Conservation (phyloP, 2,113 vertebrate genomes). For the Actenoides hombroni region DNA sequence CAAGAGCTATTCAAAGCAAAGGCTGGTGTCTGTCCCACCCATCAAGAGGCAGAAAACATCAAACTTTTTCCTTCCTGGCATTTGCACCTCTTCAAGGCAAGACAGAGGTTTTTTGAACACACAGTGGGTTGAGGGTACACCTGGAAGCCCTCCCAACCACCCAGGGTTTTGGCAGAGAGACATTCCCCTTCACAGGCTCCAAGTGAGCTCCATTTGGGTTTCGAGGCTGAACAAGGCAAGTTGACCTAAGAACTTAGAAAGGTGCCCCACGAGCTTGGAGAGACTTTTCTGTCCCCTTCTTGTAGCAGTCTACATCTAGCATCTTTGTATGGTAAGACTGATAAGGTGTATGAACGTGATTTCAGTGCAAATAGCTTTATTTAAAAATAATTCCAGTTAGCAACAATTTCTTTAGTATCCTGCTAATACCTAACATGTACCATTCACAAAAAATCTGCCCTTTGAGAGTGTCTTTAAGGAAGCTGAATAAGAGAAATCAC, state of each 20-base stretch:
- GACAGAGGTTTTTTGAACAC: background rate
- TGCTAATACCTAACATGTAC: background rate
- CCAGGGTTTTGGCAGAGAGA: background rate
- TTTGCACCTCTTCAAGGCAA: background rate
- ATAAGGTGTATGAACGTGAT: background rate
- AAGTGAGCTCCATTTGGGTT: background rate
- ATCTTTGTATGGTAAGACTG: background rate
- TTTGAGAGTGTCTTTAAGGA: background rate
- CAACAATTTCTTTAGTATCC: background rate
- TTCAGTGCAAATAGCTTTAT: background rate
- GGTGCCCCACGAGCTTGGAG: background rate
- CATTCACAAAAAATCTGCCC: background rate
- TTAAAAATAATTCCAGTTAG: background rate
- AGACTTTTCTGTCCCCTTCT: background rate
- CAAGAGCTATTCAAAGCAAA: background rate
- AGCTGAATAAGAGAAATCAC: background rate
- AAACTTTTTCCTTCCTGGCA: background rate
- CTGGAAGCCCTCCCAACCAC: background rate
- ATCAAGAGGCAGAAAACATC: fast-evolving
- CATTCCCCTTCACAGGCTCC: background rate
- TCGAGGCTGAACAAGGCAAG: background rate
- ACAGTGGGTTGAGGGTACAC: background rate
- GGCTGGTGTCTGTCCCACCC: background rate
- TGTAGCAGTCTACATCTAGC: background rate
- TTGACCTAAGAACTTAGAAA: background rate